phyloP scores from a whole-genome alignment of 2,888 invertebrate species.

The Platycnemis pennipes region DNA sequence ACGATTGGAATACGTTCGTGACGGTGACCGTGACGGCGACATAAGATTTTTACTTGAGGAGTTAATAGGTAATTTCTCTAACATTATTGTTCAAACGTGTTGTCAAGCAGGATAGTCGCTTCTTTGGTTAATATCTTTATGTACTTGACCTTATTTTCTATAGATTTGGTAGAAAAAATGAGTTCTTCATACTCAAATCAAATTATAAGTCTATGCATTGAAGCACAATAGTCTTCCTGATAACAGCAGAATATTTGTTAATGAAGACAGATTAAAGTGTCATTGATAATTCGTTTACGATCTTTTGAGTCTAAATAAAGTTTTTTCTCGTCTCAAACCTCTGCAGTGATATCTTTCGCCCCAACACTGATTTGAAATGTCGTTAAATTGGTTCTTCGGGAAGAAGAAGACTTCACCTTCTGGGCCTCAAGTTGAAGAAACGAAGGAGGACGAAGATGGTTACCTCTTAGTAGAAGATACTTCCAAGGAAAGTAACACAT shows the following conservation, averaged over 20 bases:
- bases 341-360: background rate
- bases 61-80: background rate
- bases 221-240: too few species aligned
- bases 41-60: background rate
- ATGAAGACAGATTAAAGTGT: too few species aligned
- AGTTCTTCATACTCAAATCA: too few species aligned
- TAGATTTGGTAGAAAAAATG: background rate
- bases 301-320: too few species aligned
- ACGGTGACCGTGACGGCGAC: background rate
- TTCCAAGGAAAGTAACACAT: background rate
- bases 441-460: constrained; percentile 16
- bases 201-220: too few species aligned
- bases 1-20: too few species aligned
- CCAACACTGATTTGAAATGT: background rate
- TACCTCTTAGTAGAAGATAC: constrained; percentile 20
- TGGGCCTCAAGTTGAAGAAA: background rate
- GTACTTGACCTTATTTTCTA: background rate
- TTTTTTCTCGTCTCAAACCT: background rate
- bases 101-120: background rate
- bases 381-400: constrained; percentile 51
- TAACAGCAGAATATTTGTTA: too few species aligned
- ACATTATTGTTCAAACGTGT: background rate
- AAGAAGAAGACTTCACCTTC: constrained; percentile 44
- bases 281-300: background rate
- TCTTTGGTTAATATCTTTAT: background rate